These are phyloP conservation scores for Drepana arcuata DNA, from an alignment of 1,140 invertebrate genomes.

Conservation along the genomic window DNA sequence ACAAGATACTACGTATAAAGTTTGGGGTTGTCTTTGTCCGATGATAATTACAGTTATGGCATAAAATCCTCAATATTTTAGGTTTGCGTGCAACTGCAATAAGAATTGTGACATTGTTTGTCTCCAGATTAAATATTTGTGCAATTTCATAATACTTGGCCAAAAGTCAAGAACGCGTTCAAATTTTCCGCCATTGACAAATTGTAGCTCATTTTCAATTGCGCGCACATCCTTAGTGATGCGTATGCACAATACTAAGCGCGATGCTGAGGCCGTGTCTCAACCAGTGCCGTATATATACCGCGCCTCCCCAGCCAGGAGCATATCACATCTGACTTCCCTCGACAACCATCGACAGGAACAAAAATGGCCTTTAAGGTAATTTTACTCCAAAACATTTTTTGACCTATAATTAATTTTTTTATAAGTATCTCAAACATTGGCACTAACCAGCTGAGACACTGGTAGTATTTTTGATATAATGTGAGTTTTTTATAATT, in stretches of 20 bases:
- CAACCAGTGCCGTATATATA: constrained; percentile 55
- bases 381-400: too few relatives aligned
- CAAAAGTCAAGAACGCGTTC: constrained; percentile 52
- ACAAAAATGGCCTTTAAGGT: constrained; percentile 63
- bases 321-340: constrained; percentile 45
- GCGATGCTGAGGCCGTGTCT: constrained; percentile 51
- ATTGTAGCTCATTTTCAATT: constrained; percentile 62
- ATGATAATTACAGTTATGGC: too few relatives aligned
- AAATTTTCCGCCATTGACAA: constrained; percentile 61
- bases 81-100: too few relatives aligned
- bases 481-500: too few relatives aligned
- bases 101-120: too few relatives aligned
- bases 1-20: too few relatives aligned
- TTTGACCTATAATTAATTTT: too few relatives aligned
- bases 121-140: background rate
- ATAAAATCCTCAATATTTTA: too few relatives aligned
- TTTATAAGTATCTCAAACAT: too few relatives aligned
- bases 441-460: too few relatives aligned
- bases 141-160: constrained; percentile 54
- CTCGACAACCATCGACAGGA: constrained; percentile 28
- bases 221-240: constrained; percentile 52
- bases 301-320: constrained; percentile 29
- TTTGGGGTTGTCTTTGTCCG: too few relatives aligned
- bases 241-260: constrained; percentile 56
- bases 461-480: too few relatives aligned